These are phyloP conservation scores for Aphaenogaster ashmeadi DNA, from an alignment of 1,140 invertebrate genomes.

Conservation along the genomic window DNA sequence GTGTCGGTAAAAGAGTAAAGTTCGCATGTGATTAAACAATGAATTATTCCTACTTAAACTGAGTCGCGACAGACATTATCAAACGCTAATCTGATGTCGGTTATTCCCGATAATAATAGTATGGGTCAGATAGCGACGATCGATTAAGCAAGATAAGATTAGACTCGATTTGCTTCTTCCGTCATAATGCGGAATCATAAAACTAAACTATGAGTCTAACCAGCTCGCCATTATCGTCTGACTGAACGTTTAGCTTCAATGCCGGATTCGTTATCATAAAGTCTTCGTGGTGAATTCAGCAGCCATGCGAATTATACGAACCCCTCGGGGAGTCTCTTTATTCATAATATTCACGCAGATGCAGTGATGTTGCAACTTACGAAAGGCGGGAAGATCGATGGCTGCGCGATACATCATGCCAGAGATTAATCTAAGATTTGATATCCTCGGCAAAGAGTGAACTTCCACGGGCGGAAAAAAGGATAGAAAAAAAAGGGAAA, in stretches of 20 bases:
- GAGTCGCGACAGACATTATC: slow-evolving; percentile 4
- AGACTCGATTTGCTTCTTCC: slow-evolving; percentile 21
- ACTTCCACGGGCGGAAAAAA: neutral
- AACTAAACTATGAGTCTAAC: neutral
- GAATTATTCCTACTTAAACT: neutral
- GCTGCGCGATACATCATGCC: neutral
- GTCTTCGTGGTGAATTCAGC: neutral
- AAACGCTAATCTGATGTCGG: neutral
- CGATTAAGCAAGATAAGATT: slow-evolving; percentile 51
- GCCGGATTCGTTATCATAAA: neutral
- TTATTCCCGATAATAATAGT: slow-evolving; percentile 13
- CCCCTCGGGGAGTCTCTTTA: neutral
- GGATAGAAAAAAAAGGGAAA: neutral
- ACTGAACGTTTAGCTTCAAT: neutral
- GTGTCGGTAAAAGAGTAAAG: neutral
- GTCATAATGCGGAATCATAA: neutral
- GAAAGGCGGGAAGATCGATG: slow-evolving; percentile 33
- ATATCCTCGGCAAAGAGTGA: neutral
- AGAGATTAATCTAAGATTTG: slow-evolving; percentile 38
- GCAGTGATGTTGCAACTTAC: slow-evolving; percentile 7
- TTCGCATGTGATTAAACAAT: neutral
- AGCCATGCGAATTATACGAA: neutral
- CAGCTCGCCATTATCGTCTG: neutral
- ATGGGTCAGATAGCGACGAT: slow-evolving; percentile 9
- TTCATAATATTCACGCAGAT: neutral